Evolutionary conservation across 2,797 vertebrate genomes (phyloP).

Genomic region (Acanthurus tractus): DNA sequence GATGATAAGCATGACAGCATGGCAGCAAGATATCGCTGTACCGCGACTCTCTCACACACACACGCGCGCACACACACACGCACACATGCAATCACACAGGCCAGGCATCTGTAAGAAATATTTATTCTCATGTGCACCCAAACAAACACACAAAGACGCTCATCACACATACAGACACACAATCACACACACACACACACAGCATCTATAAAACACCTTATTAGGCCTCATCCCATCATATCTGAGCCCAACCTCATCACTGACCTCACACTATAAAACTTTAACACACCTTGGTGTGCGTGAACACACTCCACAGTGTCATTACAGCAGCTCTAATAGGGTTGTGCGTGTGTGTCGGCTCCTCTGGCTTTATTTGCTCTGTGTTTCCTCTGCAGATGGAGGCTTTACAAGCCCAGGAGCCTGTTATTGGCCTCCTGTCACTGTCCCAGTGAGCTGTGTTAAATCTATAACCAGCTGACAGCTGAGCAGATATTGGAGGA

Average conservation of each 20-base stretch:
- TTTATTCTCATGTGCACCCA: slow-evolving; percentile 44
- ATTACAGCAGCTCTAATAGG: slow-evolving; percentile 78
- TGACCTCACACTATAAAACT: slow-evolving; percentile 83
- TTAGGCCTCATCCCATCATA: slow-evolving; percentile 82
- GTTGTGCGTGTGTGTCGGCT: slow-evolving; percentile 66
- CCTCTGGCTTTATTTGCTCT: slow-evolving; percentile 79
- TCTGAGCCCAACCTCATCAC: slow-evolving; percentile 83
- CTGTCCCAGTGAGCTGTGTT: slow-evolving; percentile 78
- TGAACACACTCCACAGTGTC: slow-evolving; percentile 72
- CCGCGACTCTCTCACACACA: slow-evolving; percentile 32
- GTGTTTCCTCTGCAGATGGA: slow-evolving; percentile 81
- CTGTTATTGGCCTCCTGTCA: slow-evolving; percentile 81
- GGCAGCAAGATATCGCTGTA: slow-evolving; percentile 31
- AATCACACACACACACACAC: slow-evolving; percentile 53
- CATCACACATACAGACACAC: slow-evolving; percentile 43
- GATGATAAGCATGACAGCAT: slow-evolving; percentile 63
- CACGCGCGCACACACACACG: slow-evolving; percentile 17
- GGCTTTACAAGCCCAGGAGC: slow-evolving; percentile 80
- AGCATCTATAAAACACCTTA: slow-evolving; percentile 76
- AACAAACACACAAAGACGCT: slow-evolving; percentile 47
- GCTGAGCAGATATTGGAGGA: slow-evolving; percentile 74
- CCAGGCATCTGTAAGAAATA: slow-evolving; percentile 41
- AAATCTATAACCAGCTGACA: slow-evolving; percentile 80
- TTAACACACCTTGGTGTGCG: slow-evolving; percentile 77
- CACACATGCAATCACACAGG: slow-evolving; percentile 12